Evolutionary conservation across 2,888 invertebrate species (phyloP).

Genomic region (Melikaiella ostensackeni): DNA sequence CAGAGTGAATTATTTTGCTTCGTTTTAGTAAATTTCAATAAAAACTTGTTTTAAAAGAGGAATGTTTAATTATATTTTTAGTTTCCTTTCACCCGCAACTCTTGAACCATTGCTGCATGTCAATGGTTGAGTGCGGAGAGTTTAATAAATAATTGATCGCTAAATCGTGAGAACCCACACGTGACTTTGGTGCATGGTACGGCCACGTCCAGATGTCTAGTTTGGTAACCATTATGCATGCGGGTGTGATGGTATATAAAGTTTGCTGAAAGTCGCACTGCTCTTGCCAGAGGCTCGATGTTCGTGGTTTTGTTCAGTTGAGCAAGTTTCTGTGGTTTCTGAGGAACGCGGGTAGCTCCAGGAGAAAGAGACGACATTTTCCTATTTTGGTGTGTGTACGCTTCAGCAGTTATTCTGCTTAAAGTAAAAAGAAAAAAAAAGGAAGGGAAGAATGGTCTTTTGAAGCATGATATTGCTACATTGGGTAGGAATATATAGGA

Average conservation of each 20-base stretch:
- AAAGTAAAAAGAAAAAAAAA: not conserved
- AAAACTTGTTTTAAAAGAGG: too few relatives aligned
- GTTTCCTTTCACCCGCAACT: not conserved
- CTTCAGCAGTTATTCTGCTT: not conserved
- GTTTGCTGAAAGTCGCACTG: not conserved
- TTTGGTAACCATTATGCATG: constrained; percentile 20
- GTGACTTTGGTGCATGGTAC: constrained; percentile 47
- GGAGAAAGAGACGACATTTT: not conserved
- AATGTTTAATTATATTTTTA: too few relatives aligned
- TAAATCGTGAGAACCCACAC: constrained; percentile 42
- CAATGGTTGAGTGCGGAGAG: constrained; percentile 6
- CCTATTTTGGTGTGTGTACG: not conserved
- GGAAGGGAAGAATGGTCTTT: not conserved
- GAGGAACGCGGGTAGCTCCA: not conserved
- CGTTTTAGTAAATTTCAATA: too few relatives aligned
- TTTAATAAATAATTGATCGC: constrained; percentile 40
- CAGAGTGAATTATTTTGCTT: too few relatives aligned
- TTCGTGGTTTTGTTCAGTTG: constrained; percentile 7
- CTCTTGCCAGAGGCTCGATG: not conserved
- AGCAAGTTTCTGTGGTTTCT: constrained; percentile 1
- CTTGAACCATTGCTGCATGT: not conserved
- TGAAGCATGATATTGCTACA: constrained; percentile 1
- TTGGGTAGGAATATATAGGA: not conserved
- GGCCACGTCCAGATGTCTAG: constrained; percentile 46
- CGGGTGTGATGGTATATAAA: constrained; percentile 6